Evolutionary conservation across 2,888 invertebrate species (phyloP), one percentile per base, ranked within the genome.

Genomic region (Monoplex corrugatus): DNA sequence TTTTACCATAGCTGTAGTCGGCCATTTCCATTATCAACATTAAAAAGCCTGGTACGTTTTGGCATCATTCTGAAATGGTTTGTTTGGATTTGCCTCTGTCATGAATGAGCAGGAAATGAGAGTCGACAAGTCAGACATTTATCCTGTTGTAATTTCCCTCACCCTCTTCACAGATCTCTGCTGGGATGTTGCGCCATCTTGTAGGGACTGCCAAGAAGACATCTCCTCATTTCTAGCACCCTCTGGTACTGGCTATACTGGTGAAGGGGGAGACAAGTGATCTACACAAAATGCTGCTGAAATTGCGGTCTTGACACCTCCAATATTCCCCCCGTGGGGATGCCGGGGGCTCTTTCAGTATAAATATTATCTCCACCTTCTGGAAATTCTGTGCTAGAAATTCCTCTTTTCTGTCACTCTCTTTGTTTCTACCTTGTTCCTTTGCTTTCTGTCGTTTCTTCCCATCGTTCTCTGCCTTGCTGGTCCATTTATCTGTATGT

Each of bases 101-200:
- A 2, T 78, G 78, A 35, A 78, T 38, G 23, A 16, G 78, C 45
- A n/a, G 84, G 84, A 84, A 84, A 84, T 84, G 84, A 84, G 44
- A 44, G 43, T 45, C 45, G 57, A 32, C 84, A 45, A 57, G 44
- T 32, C 84, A 84, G 57, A 84, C 84, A 84, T 84, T 50, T 84
- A 84, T 35, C 35, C 28, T 35, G n/a, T 35, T 1, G 57, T 84
- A 84, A 84, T 84, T 84, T 84, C 84, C 84, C 57, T 44, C 50
- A 32, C 57, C 16, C 45, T 57, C 84, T 78, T 35, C 35, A 5
- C 78, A 32, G n/a, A 35, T 28, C 16, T 28, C 19, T 5, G 28
- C 10, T 68, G 5, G 16, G 5, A 28, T 19, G 68, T 28, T n/a
- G 28, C 10, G 68, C 28, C 68, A 19, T 68, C 68, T 68, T 28